Evolutionary conservation across 2,888 invertebrate species (phyloP), one percentile per base, ranked within the genome.

Genomic region (Troglohyphantes excavatus): DNA sequence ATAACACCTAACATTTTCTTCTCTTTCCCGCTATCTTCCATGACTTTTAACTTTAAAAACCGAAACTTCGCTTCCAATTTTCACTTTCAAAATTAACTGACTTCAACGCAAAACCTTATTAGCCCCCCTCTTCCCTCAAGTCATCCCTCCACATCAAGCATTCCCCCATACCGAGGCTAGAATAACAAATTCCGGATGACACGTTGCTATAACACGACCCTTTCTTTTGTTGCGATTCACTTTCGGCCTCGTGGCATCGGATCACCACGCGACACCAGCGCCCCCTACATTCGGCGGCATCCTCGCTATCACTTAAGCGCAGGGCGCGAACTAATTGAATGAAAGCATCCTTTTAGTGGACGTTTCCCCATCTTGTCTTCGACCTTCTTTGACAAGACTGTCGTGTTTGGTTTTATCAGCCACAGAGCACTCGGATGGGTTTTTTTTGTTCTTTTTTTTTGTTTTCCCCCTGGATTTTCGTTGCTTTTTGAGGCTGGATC

Each of bases 321-420:
- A 29, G 65, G 84, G 84, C 53, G 84, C 46, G 75, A 53, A 46
- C 75, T 84, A 84, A 84, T 84, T 84, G 84, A 84, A 84, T 84
- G 73, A 84, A 75, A 75, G 84, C 75, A 82, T 21, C 84, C 84
- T 84, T 84, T 84, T 84, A 84, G 63, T 13, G 26, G 67, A 73
- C 65, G 67, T 61, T 46, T 67, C 67, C 65, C 84, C 33, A n/a
- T 53, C 53, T 53, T 13, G 53, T 39, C 17, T n/a, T 53, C 17
- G n/a, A 39, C 39, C 7, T 39, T 39, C 39, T 39, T 39, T 39
- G 53, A 53, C 53, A n/a, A n/a, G 53, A n/a, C 53, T 53, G 53
- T 53, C 53, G 5, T 53, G n/a, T 53, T 53, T 53, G 53, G 53
- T 53, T 53, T 53, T 53, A 53, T 53, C 53, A 53, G 17, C 13